Conservation (phyloP, 2,888 invertebrate genomes). For the Bombyx huttoni region DNA sequence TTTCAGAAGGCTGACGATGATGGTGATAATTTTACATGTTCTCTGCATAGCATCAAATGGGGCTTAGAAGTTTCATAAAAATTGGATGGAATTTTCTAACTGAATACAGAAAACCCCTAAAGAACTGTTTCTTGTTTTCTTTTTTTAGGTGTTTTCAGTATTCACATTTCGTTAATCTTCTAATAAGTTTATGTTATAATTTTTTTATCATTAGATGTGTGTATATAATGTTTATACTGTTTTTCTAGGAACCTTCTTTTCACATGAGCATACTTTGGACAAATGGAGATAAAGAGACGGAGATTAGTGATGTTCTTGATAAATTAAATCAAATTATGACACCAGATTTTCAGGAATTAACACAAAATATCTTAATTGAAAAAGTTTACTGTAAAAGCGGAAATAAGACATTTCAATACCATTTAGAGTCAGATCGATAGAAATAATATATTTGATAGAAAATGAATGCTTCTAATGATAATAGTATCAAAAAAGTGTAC, state of each 20-base stretch:
- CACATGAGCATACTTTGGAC: slow-evolving; percentile 90
- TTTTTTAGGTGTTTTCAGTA: no score
- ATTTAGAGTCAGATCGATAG: slow-evolving; percentile 34
- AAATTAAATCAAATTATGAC: slow-evolving; percentile 56
- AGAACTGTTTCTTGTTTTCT: no score
- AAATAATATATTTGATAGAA: slow-evolving; percentile 5
- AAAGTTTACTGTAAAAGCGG: slow-evolving; percentile 80
- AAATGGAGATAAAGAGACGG: slow-evolving; percentile 75
- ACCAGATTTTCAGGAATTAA: slow-evolving; percentile 30
- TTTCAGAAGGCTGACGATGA: no score
- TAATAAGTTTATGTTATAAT: no score
- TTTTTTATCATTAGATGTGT: no score
- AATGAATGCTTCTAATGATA: slow-evolving; percentile 14
- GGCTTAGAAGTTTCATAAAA: no score
- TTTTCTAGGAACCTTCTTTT: slow-evolving; percentile 83
- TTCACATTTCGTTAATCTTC: no score
- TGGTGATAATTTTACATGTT: no score
- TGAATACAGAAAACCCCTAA: no score
- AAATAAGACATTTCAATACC: slow-evolving; percentile 78
- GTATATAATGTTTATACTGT: slow-evolving; percentile 10
- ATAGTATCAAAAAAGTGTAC: slow-evolving; percentile 36
- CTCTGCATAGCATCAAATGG: no score
- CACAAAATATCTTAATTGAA: slow-evolving; percentile 62
- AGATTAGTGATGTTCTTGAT: slow-evolving; percentile 57
- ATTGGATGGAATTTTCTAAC: no score